These are phyloP conservation scores for Chaetodon auriga DNA, from an alignment of 2,113 vertebrate species.

Conservation along the genomic window DNA sequence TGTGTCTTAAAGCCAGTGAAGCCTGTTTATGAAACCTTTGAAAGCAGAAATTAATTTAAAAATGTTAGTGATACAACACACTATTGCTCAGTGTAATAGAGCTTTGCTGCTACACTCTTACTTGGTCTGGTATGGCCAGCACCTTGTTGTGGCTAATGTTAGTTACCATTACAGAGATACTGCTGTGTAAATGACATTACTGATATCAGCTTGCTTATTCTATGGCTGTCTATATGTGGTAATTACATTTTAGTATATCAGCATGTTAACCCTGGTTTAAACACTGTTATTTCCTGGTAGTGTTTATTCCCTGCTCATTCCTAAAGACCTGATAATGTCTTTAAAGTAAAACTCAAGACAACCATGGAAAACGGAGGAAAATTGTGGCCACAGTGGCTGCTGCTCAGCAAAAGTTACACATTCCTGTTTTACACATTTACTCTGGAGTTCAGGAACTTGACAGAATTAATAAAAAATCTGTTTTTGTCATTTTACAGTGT, in stretches of 20 bases:
- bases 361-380: background rate
- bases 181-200: background rate
- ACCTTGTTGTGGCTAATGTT: background rate
- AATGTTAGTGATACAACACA: background rate
- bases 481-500: no score
- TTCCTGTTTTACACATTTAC: background rate
- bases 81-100: background rate
- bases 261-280: background rate
- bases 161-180: background rate
- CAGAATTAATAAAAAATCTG: background rate
- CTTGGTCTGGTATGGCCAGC: background rate
- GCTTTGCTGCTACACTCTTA: background rate
- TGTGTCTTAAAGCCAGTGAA: background rate
- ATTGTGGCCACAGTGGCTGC: background rate
- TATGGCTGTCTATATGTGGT: background rate
- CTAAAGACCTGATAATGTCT: background rate
- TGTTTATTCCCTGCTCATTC: background rate
- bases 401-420: background rate
- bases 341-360: background rate
- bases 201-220: background rate
- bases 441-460: background rate
- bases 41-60: background rate
- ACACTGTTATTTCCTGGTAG: background rate
- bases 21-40: background rate
- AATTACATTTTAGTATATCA: background rate